phyloP scores from a whole-genome alignment of 2,113 vertebrate species.

The human region DNA sequence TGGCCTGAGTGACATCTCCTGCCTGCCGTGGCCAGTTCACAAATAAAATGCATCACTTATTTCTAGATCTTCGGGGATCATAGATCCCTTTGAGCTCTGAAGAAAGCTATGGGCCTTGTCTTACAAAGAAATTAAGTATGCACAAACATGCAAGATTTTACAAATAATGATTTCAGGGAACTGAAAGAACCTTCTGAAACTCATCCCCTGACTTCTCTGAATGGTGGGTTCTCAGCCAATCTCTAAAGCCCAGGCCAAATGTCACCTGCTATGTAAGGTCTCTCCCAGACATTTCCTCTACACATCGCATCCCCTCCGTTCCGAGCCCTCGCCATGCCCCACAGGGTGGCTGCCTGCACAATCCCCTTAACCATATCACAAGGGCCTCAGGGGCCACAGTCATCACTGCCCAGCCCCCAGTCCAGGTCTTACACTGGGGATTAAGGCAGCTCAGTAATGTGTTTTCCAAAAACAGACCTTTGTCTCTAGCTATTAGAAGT shows the following conservation, averaged over 20 bases:
- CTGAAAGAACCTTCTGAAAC: not conserved
- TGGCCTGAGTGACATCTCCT: not conserved
- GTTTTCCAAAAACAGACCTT: constrained; percentile 19
- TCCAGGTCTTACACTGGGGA: not conserved
- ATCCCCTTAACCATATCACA: not conserved
- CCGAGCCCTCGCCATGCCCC: fast-evolving
- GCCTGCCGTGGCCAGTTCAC: not conserved
- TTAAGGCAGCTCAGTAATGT: not conserved
- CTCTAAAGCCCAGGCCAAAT: not conserved
- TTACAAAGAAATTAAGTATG: not conserved
- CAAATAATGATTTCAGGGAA: not conserved
- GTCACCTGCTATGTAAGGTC: not conserved
- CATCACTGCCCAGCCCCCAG: no score
- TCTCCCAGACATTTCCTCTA: not conserved
- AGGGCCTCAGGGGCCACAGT: fast-evolving
- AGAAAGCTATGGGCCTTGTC: not conserved
- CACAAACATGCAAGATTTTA: fast-evolving
- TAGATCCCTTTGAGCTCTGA: not conserved
- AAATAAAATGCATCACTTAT: not conserved
- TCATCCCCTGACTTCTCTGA: not conserved
- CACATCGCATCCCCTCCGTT: fast-evolving
- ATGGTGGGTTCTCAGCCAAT: fast-evolving
- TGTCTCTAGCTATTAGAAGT: not conserved
- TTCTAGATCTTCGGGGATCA: not conserved
- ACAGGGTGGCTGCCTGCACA: fast-evolving